Conservation (phyloP, 2,797 vertebrate genomes). For the Gallinago stenura region DNA sequence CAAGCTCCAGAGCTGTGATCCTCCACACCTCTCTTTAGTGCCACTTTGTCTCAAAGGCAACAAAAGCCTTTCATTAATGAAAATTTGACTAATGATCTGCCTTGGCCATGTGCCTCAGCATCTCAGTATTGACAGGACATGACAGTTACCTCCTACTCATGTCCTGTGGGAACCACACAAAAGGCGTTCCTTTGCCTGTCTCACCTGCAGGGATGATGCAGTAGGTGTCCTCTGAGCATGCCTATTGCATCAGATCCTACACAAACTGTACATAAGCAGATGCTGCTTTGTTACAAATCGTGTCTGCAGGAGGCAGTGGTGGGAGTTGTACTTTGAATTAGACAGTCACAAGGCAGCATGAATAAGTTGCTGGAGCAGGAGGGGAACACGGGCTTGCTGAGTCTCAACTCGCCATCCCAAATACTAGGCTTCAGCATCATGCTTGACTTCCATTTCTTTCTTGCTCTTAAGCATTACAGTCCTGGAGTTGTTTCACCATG, state of each 20-base stretch:
- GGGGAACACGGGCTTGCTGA: neutral
- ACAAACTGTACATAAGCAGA: neutral
- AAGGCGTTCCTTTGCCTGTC: neutral
- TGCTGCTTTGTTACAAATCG: neutral
- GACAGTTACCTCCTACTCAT: neutral
- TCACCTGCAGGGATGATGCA: neutral
- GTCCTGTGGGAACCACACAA: neutral
- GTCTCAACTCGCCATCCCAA: neutral
- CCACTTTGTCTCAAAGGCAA: neutral
- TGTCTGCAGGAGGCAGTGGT: constrained; percentile 27
- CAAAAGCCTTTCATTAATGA: neutral
- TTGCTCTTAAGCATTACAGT: neutral
- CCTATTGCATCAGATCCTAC: neutral
- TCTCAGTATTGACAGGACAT: neutral
- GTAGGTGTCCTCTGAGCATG: neutral
- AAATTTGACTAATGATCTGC: neutral
- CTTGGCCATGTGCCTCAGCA: neutral
- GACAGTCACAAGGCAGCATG: neutral
- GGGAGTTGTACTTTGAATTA: neutral
- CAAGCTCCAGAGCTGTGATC: neutral
- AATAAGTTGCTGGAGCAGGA: neutral
- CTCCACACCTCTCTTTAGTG: neutral
- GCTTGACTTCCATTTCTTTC: neutral
- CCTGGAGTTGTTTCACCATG: neutral
- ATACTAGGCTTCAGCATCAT: neutral